Base-by-base conservation (phyloP, 2,797 vertebrate species). In the Fistularia commersonii region DNA sequence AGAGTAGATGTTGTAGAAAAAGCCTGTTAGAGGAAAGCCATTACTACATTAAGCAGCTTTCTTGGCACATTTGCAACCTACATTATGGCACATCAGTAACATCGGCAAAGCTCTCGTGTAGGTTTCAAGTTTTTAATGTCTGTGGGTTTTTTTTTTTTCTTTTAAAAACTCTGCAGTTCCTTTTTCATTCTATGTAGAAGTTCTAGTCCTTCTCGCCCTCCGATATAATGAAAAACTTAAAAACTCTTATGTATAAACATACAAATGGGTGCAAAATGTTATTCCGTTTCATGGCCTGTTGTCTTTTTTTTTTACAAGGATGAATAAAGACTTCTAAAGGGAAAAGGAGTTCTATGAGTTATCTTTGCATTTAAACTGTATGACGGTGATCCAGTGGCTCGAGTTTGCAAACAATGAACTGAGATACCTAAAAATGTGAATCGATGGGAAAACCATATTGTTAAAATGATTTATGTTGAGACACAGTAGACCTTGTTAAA, bases 301-400 rank as follows among this genome's bases (percentile, higher is more conserved):
- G 56, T 85, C 80, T 84, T 80, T 82, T 40, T 86, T 88, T 88
- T 87, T 81, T 87, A 88, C 79, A 59, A 71, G 64, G 81, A 86
- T 80, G 72, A 89, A 88, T 88, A 87, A 88, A 82, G 80, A 77
- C 72, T 84, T 80, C 63, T 79, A 44, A 81, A 79, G 45, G 54
- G 79, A 82, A 76, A 54, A 23, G 50, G 36, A 12, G 64, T 60
- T 74, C 57, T 9, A 40, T 37, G 64, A 45, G 48, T 64, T 61
- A 11, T 77, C 10, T 60, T 41, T 65, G 39, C 57, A 44, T 53
- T 53, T 45, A 11, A 39, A 33, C 37, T 57, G 38, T 51, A 58
- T 46, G 23, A 38, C 23, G 44, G 45, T 23, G 51, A 34, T 36
- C 15, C 4, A 12, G n/a, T 2, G 3, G 11, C 34, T 36, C 8